Percentiles rank a stretch among this genome's conserved stretches.
Evolutionary conservation across 2,797 vertebrate species (phyloP).

Genomic region (Danio choprae): DNA sequence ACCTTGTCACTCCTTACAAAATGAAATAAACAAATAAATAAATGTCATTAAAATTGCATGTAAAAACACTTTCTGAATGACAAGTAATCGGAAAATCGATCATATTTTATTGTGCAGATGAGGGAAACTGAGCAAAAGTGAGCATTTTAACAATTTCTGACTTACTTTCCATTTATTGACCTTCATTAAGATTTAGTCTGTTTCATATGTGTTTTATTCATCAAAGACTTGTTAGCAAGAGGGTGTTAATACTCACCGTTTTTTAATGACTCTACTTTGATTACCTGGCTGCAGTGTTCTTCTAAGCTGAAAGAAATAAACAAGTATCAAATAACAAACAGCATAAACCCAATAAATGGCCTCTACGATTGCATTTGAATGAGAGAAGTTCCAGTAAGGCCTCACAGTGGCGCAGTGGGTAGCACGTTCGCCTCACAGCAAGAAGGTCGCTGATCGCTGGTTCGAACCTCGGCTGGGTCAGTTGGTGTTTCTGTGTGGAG

Average conservation of each 20-base stretch:
- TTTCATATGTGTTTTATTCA: conserved; percentile 14
- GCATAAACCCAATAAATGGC: conserved; percentile 67
- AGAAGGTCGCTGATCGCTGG: no score
- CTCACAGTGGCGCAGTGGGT: no score
- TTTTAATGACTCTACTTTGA: conserved; percentile 52
- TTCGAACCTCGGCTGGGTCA: no score
- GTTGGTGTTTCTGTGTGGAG: no score
- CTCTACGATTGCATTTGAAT: conserved; percentile 69
- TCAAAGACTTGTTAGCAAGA: conserved; percentile 11
- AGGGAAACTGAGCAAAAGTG: background rate
- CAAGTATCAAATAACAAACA: conserved; percentile 64
- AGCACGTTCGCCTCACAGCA: no score
- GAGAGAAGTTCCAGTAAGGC: conserved; percentile 65
- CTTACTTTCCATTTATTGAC: background rate
- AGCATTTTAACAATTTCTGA: background rate
- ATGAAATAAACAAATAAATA: no score
- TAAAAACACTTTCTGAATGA: background rate
- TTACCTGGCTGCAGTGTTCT: conserved; percentile 55
- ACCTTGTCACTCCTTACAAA: no score
- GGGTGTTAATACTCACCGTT: conserved; percentile 10
- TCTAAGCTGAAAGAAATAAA: conserved; percentile 55
- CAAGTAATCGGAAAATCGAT: background rate
- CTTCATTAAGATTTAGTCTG: background rate
- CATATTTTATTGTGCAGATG: background rate
- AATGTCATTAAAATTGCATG: no score